Evolutionary conservation across 2,888 invertebrate species (phyloP).

Genomic region (Clanis bilineata): DNA sequence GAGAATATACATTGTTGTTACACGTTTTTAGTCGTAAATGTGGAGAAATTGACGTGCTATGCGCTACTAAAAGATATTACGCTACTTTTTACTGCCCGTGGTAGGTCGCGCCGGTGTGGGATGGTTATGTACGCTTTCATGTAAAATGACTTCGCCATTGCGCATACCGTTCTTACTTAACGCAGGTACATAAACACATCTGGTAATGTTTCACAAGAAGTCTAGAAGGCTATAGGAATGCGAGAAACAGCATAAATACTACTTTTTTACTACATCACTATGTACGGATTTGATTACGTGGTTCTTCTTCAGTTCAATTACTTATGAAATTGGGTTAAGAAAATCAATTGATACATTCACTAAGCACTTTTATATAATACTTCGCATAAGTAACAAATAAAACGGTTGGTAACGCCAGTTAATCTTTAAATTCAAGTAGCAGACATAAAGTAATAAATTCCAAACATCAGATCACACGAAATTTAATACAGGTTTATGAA

Average conservation of each 20-base stretch:
- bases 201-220: conserved; percentile 10
- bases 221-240: neutral
- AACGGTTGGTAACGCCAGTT: neutral
- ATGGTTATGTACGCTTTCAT: conserved; percentile 14
- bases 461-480: neutral
- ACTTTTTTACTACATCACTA: neutral
- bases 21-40: conserved; percentile 49
- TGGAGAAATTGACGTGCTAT: conserved; percentile 47
- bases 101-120: conserved; percentile 14
- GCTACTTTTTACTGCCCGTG: conserved; percentile 41
- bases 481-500: conserved; percentile 13
- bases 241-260: neutral
- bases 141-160: neutral
- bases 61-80: conserved; percentile 39
- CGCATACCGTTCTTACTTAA: conserved; percentile 12
- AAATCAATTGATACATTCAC: neutral
- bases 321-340: neutral
- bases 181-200: conserved; percentile 5
- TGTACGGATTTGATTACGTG: neutral
- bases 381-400: neutral
- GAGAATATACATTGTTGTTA: conserved; percentile 36
- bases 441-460: neutral
- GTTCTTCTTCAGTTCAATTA: neutral
- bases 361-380: neutral
- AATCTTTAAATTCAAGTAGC: conserved; percentile 7